phyloP scores from a whole-genome alignment of 2,888 invertebrate species.

The Pammene aurita region DNA sequence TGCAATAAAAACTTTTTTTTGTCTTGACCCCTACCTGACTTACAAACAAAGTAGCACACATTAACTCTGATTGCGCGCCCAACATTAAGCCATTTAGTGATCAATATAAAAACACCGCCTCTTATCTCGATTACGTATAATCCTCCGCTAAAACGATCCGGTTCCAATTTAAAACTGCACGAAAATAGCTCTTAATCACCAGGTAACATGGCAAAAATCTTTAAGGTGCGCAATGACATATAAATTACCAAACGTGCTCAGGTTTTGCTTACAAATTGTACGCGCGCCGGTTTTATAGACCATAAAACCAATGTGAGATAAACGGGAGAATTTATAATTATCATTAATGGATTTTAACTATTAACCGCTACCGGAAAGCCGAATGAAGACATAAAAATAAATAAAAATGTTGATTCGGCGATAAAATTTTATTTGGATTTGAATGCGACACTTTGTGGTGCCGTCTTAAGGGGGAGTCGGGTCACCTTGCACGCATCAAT shows the following conservation, averaged over 20 bases:
- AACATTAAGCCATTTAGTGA: slow-evolving; percentile 28
- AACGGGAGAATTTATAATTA: slow-evolving; percentile 77
- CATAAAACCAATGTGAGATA: slow-evolving; percentile 80
- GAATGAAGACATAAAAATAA: slow-evolving; percentile 82
- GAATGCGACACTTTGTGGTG: slow-evolving; percentile 61
- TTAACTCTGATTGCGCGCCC: slow-evolving; percentile 24
- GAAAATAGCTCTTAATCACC: slow-evolving; percentile 6
- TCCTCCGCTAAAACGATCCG: slow-evolving; percentile 45
- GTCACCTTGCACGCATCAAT: slow-evolving; percentile 30
- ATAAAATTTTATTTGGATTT: slow-evolving; percentile 74
- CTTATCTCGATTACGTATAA: slow-evolving; percentile 18
- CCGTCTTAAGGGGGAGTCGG: slow-evolving; percentile 60
- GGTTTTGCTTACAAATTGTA: slow-evolving; percentile 79
- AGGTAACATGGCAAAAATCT: not conserved
- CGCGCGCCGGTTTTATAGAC: slow-evolving; percentile 67
- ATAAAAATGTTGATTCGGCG: slow-evolving; percentile 75
- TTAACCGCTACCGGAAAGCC: slow-evolving; percentile 81
- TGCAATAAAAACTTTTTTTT: not conserved
- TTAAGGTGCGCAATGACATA: slow-evolving; percentile 55
- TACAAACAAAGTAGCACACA: slow-evolving; percentile 4
- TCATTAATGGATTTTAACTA: slow-evolving; percentile 80
- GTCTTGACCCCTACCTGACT: slow-evolving; percentile 2
- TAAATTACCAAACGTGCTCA: slow-evolving; percentile 62
- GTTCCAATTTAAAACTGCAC: slow-evolving; percentile 28
- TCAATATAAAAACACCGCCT: slow-evolving; percentile 21